Conservation (phyloP, 1,140 invertebrate species). For the Zaprionus tsacasi region DNA sequence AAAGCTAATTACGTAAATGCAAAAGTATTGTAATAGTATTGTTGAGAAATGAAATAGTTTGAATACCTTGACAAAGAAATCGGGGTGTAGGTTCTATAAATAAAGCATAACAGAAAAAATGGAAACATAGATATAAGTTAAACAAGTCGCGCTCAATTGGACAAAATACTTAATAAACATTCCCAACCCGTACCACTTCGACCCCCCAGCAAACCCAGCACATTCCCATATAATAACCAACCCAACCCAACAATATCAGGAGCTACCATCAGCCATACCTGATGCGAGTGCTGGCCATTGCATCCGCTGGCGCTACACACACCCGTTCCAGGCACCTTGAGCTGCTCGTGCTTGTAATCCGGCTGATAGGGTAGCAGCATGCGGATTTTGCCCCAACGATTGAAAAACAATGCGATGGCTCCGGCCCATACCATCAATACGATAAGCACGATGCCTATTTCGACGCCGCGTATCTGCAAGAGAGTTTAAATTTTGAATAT, state of each 20-base stretch:
- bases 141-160: slow-evolving; percentile 38
- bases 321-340: slow-evolving; percentile 92
- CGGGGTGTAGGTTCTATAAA: slow-evolving; percentile 84
- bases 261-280: slow-evolving; percentile 64
- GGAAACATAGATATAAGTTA: slow-evolving; percentile 69
- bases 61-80: slow-evolving; percentile 84
- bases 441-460: slow-evolving; percentile 93
- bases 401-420: slow-evolving; percentile 95
- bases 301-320: slow-evolving; percentile 88
- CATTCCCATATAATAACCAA: not conserved
- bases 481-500: too few relatives aligned
- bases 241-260: not conserved
- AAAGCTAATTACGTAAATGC: slow-evolving; percentile 68
- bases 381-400: slow-evolving; percentile 96
- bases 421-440: slow-evolving; percentile 94
- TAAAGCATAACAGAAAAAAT: slow-evolving; percentile 77
- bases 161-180: slow-evolving; percentile 27
- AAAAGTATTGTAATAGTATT: slow-evolving; percentile 54
- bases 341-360: slow-evolving; percentile 93
- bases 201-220: slow-evolving; percentile 1
- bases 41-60: slow-evolving; percentile 67
- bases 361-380: slow-evolving; percentile 97
- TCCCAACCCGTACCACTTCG: not conserved
- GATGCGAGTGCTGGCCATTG: slow-evolving; percentile 85
- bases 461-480: slow-evolving; percentile 91